Evolutionary conservation across 2,797 vertebrate species (phyloP), one percentile per base, ranked within the genome.

Genomic region (Apogon hyalosoma): DNA sequence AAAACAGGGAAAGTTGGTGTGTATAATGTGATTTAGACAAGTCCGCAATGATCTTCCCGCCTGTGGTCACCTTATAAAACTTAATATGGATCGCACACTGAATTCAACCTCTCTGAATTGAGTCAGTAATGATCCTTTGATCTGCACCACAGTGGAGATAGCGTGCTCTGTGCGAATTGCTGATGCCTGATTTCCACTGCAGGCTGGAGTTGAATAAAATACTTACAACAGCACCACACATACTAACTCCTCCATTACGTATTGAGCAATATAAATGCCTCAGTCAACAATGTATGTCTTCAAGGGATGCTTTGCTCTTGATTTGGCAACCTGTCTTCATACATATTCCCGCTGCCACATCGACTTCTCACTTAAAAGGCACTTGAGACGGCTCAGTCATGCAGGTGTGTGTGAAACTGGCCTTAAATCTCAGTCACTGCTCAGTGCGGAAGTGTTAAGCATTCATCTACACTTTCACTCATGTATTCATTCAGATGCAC

Each of bases 1-100:
- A 87, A 92, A 92, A 91, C 84, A 78, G 75, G 70, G 75, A 92
- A 92, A 89, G 83, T 90, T 87, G 69, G 69, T 45, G 62, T 38
- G 60, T 77, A 77, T 92, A 92, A 92, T 85, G 83, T 67, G 74
- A 90, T 76, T 82, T 80, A 28, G 75, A 69, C 56, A 40, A 69
- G 84, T 77, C 82, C 74, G 66, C 41, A 19, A 47, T 77, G 77
- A 84, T 83, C 71, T 58, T 19, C 53, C 45, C 28, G 57, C 19
- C 45, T 55, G 38, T 71, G 59, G 48, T 78, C 67, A 61, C 81
- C 55, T 77, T 62, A 54, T 66, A 68, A 87, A 83, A 85, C 67
- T 57, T 83, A 33, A 85, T 77, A 78, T 73, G 48, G 73, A 77
- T 56, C 48, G 50, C 48, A 47, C 39, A 42, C 31, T 57, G 21